These are phyloP conservation scores for Oophaga pumilio DNA, from an alignment of 2,113 vertebrate species.

Conservation along the genomic window DNA sequence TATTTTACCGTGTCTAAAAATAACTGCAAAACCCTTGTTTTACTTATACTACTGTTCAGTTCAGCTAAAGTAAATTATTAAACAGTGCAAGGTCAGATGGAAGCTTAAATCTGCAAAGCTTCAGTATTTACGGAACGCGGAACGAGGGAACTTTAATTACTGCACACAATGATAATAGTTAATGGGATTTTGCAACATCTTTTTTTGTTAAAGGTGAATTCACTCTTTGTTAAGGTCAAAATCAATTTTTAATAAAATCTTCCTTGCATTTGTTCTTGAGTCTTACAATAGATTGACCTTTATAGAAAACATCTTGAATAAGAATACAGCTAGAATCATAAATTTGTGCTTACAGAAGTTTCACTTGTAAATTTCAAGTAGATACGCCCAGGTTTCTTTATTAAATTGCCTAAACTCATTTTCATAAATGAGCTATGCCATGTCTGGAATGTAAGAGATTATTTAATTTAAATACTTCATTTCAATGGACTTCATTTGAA, in stretches of 20 bases:
- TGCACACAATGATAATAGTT: slow-evolving; percentile 37
- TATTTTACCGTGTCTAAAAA: slow-evolving; percentile 7
- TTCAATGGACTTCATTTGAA: no score
- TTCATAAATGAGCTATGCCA: not conserved
- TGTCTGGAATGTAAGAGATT: not conserved
- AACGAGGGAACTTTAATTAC: slow-evolving; percentile 44
- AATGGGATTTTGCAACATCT: slow-evolving; percentile 34
- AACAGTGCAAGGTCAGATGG: slow-evolving; percentile 40
- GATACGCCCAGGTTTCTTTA: not conserved
- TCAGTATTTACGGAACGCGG: slow-evolving; percentile 22
- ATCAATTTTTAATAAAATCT: slow-evolving; percentile 55
- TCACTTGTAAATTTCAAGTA: not conserved
- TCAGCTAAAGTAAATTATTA: slow-evolving; percentile 21
- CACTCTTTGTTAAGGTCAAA: slow-evolving; percentile 44
- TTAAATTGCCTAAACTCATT: not conserved
- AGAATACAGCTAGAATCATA: slow-evolving; percentile 21
- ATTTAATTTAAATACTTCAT: no score
- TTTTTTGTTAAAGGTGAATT: slow-evolving; percentile 43
- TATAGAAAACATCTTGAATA: slow-evolving; percentile 40
- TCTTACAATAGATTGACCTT: slow-evolving; percentile 45
- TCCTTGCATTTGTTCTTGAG: slow-evolving; percentile 19
- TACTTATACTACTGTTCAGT: not conserved
- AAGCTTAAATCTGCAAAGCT: not conserved
- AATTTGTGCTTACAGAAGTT: not conserved
- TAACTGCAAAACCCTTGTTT: not conserved